phyloP scores from a whole-genome alignment of 2,113 vertebrate genomes.

The Chinchilla lanigera region DNA sequence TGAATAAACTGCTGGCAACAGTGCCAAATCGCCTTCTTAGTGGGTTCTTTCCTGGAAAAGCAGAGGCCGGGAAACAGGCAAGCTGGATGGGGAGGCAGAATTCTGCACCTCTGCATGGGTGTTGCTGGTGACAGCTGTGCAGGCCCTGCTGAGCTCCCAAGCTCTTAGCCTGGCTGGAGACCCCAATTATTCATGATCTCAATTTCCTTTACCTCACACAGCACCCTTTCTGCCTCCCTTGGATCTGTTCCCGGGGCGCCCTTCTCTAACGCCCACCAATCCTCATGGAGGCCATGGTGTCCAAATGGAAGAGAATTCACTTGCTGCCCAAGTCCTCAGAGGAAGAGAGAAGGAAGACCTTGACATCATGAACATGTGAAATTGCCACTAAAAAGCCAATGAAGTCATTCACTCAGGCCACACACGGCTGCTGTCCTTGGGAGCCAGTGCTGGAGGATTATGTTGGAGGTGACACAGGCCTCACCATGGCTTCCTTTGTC shows the following conservation, averaged over 20 bases:
- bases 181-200: background rate
- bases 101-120: accelerated
- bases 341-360: background rate
- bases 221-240: background rate
- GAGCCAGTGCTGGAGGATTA: background rate
- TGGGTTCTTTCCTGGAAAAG: background rate
- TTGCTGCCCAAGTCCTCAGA: background rate
- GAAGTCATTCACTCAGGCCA: background rate
- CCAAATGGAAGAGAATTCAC: background rate
- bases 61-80: too few species aligned
- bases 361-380: background rate
- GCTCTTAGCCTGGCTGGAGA: background rate
- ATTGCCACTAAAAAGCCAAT: background rate
- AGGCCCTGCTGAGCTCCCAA: background rate
- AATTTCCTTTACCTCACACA: background rate
- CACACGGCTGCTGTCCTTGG: accelerated
- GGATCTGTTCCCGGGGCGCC: background rate
- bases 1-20: background rate
- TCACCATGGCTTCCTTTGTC: too few species aligned
- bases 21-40: background rate
- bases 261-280: background rate
- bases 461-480: accelerated
- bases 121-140: accelerated
- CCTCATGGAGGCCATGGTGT: accelerated
- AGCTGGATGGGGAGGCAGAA: accelerated